phyloP scores from a whole-genome alignment of 2,888 invertebrate species.

The Drosophila histrio region DNA sequence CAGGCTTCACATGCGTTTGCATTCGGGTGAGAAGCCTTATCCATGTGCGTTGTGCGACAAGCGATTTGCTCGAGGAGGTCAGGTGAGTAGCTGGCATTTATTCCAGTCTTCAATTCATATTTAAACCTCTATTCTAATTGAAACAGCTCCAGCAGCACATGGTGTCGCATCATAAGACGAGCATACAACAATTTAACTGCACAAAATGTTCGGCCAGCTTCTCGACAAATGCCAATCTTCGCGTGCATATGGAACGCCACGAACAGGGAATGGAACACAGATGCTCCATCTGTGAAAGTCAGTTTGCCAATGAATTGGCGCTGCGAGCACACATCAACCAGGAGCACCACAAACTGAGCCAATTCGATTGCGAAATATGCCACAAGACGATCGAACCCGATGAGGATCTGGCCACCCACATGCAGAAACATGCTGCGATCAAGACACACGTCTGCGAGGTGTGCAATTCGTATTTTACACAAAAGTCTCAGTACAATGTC shows the following conservation, averaged over 20 bases:
- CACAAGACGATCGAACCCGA: constrained; percentile 92
- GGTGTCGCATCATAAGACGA: constrained; percentile 87
- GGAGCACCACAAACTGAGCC: constrained; percentile 89
- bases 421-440: constrained; percentile 90
- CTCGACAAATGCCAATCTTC: constrained; percentile 87
- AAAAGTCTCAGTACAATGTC: constrained; percentile 92
- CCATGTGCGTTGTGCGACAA: constrained; percentile 87
- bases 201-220: constrained; percentile 89
- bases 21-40: constrained; percentile 89
- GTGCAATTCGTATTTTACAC: constrained; percentile 92
- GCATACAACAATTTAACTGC: constrained; percentile 90
- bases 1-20: constrained; percentile 89
- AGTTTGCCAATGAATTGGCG: constrained; percentile 90
- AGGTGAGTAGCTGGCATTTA: constrained; percentile 84
- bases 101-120: not conserved
- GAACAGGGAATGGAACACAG: constrained; percentile 90
- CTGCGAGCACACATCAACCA: constrained; percentile 90
- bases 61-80: constrained; percentile 89
- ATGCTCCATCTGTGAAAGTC: constrained; percentile 92
- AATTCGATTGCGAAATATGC: constrained; percentile 92
- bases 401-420: constrained; percentile 90
- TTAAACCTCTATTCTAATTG: not conserved
- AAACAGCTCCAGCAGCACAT: constrained; percentile 87
- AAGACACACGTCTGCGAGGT: constrained; percentile 91
- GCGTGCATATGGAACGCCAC: constrained; percentile 89